Conservation (phyloP, 2,113 vertebrate species). For the Nothocercus julius region DNA sequence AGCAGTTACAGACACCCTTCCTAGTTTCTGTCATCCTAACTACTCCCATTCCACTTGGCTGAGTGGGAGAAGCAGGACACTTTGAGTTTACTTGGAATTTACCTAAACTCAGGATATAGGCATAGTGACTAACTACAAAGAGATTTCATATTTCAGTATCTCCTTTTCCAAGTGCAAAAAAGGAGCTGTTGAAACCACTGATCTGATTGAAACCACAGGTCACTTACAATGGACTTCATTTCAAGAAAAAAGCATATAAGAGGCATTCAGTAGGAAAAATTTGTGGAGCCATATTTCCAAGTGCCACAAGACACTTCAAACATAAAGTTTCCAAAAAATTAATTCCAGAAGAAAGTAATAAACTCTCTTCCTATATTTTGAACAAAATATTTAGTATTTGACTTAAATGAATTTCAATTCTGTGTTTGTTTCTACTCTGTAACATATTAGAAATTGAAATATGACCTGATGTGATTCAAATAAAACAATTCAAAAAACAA, state of each 20-base stretch:
- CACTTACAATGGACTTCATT: neutral
- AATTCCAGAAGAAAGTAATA: neutral
- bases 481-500: too few relatives aligned
- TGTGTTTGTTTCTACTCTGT: neutral
- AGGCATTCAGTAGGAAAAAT: neutral
- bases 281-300: neutral
- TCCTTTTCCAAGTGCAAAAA: neutral
- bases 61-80: neutral
- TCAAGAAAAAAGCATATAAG: neutral
- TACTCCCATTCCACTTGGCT: fast-evolving
- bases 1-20: neutral
- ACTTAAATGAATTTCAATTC: neutral
- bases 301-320: neutral
- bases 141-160: fast-evolving
- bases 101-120: neutral
- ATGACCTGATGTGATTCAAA: neutral
- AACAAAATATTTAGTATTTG: neutral
- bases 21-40: neutral
- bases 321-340: neutral
- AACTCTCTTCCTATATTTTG: neutral
- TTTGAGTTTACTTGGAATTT: neutral
- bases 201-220: neutral
- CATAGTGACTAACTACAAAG: too few relatives aligned
- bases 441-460: neutral
- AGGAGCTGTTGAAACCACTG: neutral